phyloP scores from a whole-genome alignment of 2,113 vertebrate species.

The Vombatus ursinus region DNA sequence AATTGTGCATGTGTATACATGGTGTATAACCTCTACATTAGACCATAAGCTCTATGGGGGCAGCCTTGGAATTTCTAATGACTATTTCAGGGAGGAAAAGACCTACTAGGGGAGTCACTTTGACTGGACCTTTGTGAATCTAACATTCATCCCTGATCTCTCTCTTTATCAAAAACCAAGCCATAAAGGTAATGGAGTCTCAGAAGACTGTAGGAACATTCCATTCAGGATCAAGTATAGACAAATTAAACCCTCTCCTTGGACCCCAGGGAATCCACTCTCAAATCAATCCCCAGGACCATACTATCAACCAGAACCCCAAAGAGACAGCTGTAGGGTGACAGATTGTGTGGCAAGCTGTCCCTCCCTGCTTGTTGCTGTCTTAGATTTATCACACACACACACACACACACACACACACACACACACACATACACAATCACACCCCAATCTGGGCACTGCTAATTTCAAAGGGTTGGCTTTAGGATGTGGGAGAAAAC shows the following conservation, averaged over 20 bases:
- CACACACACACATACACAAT: background rate
- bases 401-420: background rate
- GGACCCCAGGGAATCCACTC: background rate
- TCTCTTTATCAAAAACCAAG: background rate
- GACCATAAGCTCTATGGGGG: background rate
- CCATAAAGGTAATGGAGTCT: background rate
- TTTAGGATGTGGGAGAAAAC: background rate
- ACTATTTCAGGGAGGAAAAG: background rate
- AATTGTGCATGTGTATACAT: background rate
- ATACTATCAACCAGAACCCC: background rate
- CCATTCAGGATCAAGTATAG: background rate
- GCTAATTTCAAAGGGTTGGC: background rate
- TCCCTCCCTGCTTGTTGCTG: background rate
- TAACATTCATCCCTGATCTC: background rate
- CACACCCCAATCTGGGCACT: background rate
- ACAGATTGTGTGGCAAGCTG: background rate
- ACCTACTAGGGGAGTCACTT: background rate
- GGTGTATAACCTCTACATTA: background rate
- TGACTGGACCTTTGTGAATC: background rate
- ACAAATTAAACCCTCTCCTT: background rate
- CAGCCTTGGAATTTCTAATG: background rate
- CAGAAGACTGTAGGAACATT: background rate
- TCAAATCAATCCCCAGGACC: background rate
- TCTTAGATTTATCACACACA: background rate
- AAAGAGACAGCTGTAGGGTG: background rate